Percentiles rank a stretch among this genome's conserved stretches.
Conservation (phyloP, 2,113 vertebrate genomes). For the Forbesichthys papilliferus region DNA sequence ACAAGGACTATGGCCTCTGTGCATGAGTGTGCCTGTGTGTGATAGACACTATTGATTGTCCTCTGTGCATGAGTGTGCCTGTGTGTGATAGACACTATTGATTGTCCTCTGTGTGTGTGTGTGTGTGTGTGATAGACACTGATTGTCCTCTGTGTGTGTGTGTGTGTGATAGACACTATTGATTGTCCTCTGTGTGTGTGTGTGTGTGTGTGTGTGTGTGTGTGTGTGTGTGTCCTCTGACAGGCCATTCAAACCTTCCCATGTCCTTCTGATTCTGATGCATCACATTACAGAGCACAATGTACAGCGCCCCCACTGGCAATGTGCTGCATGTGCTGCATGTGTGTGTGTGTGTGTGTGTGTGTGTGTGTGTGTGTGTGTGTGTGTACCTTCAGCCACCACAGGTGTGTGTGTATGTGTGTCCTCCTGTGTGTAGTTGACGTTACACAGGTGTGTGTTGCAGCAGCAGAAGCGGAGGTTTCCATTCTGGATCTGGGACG, state of each 20-base stretch:
- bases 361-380: neutral
- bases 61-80: neutral
- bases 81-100: neutral
- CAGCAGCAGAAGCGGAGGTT: conserved; percentile 93
- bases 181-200: neutral
- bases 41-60: neutral
- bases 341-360: neutral
- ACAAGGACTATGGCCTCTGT: neutral
- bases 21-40: too few species aligned
- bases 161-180: too few species aligned
- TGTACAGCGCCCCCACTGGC: too few species aligned
- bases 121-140: too few species aligned
- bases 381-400: conserved; percentile 7
- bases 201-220: neutral
- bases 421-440: conserved; percentile 87
- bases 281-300: too few species aligned
- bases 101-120: neutral
- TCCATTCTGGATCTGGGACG: conserved; percentile 83
- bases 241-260: too few species aligned
- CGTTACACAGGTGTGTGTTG: conserved; percentile 88
- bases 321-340: too few species aligned
- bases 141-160: too few species aligned
- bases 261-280: too few species aligned
- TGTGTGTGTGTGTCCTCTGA: conserved; percentile 62
- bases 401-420: conserved; percentile 15